Percentiles rank a stretch among this genome's conserved stretches.
These are phyloP conservation scores for Carollia perspicillata DNA, from an alignment of 2,113 vertebrate species.

Conservation along the genomic window DNA sequence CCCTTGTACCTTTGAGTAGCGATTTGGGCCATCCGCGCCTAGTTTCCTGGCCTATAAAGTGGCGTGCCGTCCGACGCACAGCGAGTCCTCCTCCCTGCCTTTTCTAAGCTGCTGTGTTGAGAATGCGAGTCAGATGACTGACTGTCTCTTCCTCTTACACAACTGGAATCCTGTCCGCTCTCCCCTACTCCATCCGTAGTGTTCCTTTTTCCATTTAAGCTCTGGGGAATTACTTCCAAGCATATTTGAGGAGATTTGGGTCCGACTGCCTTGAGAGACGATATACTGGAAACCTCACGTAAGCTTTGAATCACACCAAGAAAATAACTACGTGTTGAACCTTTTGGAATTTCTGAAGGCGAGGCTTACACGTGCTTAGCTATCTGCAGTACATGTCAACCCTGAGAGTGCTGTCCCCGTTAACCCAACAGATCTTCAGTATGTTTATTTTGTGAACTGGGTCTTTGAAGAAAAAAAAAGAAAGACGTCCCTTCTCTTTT, in stretches of 20 bases:
- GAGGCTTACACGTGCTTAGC: conserved; percentile 46
- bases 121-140: background rate
- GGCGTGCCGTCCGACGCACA: background rate
- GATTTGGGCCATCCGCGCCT: background rate
- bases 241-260: conserved; percentile 56
- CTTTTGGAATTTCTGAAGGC: conserved; percentile 61
- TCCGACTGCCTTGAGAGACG: conserved; percentile 54
- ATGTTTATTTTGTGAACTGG: background rate
- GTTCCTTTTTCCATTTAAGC: conserved; percentile 42
- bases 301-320: conserved; percentile 64
- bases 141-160: background rate
- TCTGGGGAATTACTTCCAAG: conserved; percentile 47
- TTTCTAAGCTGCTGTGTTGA: background rate
- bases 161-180: background rate
- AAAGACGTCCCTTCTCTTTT: background rate
- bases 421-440: background rate
- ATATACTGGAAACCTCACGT: conserved; percentile 58
- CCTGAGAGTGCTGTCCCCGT: background rate
- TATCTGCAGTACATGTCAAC: conserved; percentile 25
- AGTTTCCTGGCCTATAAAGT: background rate
- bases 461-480: background rate
- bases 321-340: conserved; percentile 60
- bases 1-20: background rate
- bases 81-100: too few species aligned
- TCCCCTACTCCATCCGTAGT: background rate